phyloP scores from a whole-genome alignment of 2,888 invertebrate species.

The Drosophila mettleri region DNA sequence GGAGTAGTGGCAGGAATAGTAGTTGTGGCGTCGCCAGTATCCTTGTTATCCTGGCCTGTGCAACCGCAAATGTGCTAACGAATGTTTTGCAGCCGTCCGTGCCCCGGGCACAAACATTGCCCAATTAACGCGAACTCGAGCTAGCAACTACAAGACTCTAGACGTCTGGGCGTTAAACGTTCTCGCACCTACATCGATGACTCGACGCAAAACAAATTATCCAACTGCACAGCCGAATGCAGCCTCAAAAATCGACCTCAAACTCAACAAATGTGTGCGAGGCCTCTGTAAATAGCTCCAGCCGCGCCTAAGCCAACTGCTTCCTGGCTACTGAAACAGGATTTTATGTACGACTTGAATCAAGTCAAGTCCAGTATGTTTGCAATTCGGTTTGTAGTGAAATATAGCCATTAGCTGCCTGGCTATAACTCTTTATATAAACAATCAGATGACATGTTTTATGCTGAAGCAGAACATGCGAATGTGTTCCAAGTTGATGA shows the following conservation, averaged over 20 bases:
- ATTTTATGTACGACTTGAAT: not conserved
- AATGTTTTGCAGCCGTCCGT: constrained; percentile 60
- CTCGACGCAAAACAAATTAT: constrained; percentile 59
- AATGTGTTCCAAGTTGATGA: too few species aligned
- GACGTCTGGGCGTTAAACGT: constrained; percentile 66
- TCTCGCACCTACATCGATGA: constrained; percentile 70
- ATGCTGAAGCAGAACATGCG: too few species aligned
- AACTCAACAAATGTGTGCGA: constrained; percentile 4
- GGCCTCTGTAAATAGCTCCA: constrained; percentile 18
- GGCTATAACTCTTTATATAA: too few species aligned
- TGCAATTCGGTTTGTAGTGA: not conserved
- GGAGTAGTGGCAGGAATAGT: not conserved
- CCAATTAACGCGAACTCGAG: constrained; percentile 73
- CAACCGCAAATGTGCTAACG: constrained; percentile 80
- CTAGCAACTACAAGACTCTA: constrained; percentile 42
- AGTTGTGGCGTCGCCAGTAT: constrained; percentile 31
- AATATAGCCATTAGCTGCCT: too few species aligned
- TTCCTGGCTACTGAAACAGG: constrained; percentile 1
- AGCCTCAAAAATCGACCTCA: constrained; percentile 20
- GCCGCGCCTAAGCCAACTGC: constrained; percentile 7
- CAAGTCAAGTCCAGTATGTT: not conserved
- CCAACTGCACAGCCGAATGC: not conserved
- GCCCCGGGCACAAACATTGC: constrained; percentile 54
- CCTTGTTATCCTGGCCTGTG: constrained; percentile 65
- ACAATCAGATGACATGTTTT: too few species aligned